phyloP scores from a whole-genome alignment of 2,888 invertebrate genomes.

The Anticlea derivata region DNA sequence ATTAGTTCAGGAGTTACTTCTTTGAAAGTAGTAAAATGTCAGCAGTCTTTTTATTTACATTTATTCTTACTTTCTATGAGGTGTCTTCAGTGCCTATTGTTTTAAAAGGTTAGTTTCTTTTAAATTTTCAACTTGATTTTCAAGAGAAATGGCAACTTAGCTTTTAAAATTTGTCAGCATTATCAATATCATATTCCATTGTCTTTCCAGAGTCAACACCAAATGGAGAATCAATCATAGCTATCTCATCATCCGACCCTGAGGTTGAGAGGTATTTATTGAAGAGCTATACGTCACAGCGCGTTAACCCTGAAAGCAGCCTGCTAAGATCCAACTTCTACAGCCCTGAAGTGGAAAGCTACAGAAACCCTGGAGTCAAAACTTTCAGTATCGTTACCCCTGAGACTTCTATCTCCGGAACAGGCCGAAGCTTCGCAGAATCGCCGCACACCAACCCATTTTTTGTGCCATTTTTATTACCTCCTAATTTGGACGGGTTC shows the following conservation, averaged over 20 bases:
- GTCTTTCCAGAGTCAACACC: conserved; percentile 55
- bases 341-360: conserved; percentile 18
- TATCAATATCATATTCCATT: neutral
- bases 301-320: conserved; percentile 26
- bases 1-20: conserved; percentile 31
- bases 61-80: conserved; percentile 30
- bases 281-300: conserved; percentile 38
- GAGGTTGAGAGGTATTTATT: conserved; percentile 52
- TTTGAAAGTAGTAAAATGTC: conserved; percentile 37
- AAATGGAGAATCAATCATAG: conserved; percentile 55
- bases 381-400: conserved; percentile 52
- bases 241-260: conserved; percentile 62
- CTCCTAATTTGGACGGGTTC: conserved; percentile 50
- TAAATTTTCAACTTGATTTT: too few species aligned
- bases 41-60: conserved; percentile 17
- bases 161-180: too few species aligned
- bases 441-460: conserved; percentile 44
- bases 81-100: conserved; percentile 50
- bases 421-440: conserved; percentile 52
- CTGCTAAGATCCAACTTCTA: conserved; percentile 26
- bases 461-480: conserved; percentile 51
- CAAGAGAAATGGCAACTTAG: too few species aligned
- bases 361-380: conserved; percentile 31
- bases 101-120: conserved; percentile 53
- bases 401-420: conserved; percentile 48